A percentile compares a stretch with the other conserved stretches of the same genome.
phyloP scores from a whole-genome alignment of 1,140 invertebrate genomes.

The Drosophila persimilis region DNA sequence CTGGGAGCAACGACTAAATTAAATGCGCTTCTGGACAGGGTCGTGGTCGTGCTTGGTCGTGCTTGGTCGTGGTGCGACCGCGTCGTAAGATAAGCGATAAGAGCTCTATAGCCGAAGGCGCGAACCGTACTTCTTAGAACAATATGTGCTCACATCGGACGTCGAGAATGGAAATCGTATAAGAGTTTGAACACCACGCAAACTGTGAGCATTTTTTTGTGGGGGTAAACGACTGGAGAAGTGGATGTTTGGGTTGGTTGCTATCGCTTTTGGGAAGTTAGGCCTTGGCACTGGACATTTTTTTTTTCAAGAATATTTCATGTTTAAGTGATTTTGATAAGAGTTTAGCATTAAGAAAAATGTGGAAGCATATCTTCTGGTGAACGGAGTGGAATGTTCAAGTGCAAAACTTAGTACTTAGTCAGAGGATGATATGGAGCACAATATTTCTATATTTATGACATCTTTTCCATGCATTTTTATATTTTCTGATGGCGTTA shows the following conservation, averaged over 20 bases:
- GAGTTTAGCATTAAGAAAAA: constrained; percentile 8
- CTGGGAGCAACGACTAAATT: constrained; percentile 56
- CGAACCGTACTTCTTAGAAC: constrained; percentile 21
- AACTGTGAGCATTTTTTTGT: neutral
- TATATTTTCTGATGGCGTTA: too few relatives aligned
- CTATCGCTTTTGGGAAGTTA: constrained; percentile 16
- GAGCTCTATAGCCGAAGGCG: constrained; percentile 26
- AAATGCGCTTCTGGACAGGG: constrained; percentile 40
- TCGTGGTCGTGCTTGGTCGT: constrained; percentile 5
- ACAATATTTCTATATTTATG: too few relatives aligned
- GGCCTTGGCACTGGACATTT: constrained; percentile 53
- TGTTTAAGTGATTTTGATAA: constrained; percentile 35
- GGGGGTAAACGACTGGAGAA: neutral
- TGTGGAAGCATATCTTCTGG: too few relatives aligned
- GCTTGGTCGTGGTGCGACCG: constrained; percentile 25
- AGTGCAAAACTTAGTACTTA: too few relatives aligned
- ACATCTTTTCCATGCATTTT: too few relatives aligned
- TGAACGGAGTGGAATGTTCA: too few relatives aligned
- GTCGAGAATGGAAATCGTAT: constrained; percentile 24
- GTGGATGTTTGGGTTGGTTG: too few relatives aligned
- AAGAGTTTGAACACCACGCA: constrained; percentile 30
- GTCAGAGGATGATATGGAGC: too few relatives aligned
- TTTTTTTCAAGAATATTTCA: constrained; percentile 2
- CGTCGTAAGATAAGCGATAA: constrained; percentile 64
- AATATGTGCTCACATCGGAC: constrained; percentile 16